phyloP scores from a whole-genome alignment of 1,140 invertebrate species.

The Pachypeltis micranthus region DNA sequence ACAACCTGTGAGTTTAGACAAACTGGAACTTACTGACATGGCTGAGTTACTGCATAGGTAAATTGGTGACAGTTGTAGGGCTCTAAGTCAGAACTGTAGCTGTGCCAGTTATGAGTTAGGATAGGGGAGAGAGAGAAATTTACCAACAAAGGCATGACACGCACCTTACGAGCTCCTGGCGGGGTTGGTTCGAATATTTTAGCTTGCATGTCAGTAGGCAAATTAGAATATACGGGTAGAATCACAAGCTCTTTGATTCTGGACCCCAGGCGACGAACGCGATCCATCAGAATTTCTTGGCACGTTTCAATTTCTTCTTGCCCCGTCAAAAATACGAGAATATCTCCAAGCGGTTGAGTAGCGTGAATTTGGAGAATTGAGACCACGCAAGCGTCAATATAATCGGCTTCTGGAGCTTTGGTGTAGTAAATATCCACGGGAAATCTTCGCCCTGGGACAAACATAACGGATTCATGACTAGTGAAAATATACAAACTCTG shows the following conservation, averaged over 20 bases:
- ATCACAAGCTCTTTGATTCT: constrained; percentile 90
- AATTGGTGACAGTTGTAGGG: too few relatives aligned
- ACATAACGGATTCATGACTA: not conserved
- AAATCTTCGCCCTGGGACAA: constrained; percentile 44
- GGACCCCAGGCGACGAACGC: constrained; percentile 76
- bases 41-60: too few relatives aligned
- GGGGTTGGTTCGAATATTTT: constrained; percentile 97
- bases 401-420: constrained; percentile 97
- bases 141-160: too few relatives aligned
- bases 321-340: constrained; percentile 92
- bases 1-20: too few relatives aligned
- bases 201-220: constrained; percentile 96
- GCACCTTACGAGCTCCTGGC: constrained; percentile 69
- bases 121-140: too few relatives aligned
- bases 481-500: too few relatives aligned
- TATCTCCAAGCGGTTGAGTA: constrained; percentile 87
- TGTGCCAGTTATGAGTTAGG: too few relatives aligned
- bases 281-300: constrained; percentile 83
- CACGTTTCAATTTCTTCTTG: constrained; percentile 78
- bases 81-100: too few relatives aligned
- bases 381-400: constrained; percentile 92
- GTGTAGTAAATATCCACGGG: constrained; percentile 97
- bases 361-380: constrained; percentile 96
- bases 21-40: too few relatives aligned
- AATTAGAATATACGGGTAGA: constrained; percentile 93